A percentile compares a stretch with the other conserved stretches of the same genome.
Conservation (phyloP, 1,140 invertebrate species). For the Bemisia tabaci region DNA sequence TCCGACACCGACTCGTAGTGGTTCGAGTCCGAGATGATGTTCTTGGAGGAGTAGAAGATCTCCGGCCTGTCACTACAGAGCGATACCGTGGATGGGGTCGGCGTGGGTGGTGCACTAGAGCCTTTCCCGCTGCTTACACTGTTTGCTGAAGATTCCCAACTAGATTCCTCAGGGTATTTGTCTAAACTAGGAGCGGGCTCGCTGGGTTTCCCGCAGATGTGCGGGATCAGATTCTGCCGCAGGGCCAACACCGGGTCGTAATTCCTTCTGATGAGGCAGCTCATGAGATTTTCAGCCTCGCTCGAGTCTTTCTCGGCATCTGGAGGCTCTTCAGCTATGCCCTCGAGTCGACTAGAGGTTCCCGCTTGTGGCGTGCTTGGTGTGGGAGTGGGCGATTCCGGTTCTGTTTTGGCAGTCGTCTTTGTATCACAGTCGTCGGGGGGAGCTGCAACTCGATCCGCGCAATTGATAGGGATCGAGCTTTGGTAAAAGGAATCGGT, state of each 20-base stretch:
- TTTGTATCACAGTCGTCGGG: slow-evolving; percentile 7
- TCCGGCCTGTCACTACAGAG: slow-evolving; percentile 9
- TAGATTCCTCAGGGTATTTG: neutral
- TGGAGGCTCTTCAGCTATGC: neutral
- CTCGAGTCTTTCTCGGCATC: slow-evolving; percentile 3
- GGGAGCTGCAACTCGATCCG: slow-evolving; percentile 6
- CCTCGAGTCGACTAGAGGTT: neutral
- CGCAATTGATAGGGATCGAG: slow-evolving; percentile 4
- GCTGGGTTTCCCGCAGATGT: slow-evolving; percentile 43
- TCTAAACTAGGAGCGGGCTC: neutral
- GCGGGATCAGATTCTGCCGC: slow-evolving; percentile 49
- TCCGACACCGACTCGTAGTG: slow-evolving; percentile 68
- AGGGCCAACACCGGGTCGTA: slow-evolving; percentile 53
- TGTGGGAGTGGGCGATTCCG: slow-evolving; percentile 5
- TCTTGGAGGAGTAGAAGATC: slow-evolving; percentile 8
- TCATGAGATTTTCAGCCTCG: neutral
- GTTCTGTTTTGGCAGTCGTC: slow-evolving; percentile 6
- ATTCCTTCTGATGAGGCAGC: slow-evolving; percentile 11
- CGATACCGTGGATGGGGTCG: slow-evolving; percentile 8
- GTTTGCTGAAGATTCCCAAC: slow-evolving; percentile 9
- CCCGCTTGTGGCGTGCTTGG: slow-evolving; percentile 10
- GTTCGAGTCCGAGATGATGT: slow-evolving; percentile 30
- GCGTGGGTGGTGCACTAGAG: neutral
- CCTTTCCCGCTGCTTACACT: neutral
- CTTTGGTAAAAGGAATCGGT: neutral